Base-by-base conservation (phyloP, 2,888 invertebrate species). In the Trissoscelio sp. region DNA sequence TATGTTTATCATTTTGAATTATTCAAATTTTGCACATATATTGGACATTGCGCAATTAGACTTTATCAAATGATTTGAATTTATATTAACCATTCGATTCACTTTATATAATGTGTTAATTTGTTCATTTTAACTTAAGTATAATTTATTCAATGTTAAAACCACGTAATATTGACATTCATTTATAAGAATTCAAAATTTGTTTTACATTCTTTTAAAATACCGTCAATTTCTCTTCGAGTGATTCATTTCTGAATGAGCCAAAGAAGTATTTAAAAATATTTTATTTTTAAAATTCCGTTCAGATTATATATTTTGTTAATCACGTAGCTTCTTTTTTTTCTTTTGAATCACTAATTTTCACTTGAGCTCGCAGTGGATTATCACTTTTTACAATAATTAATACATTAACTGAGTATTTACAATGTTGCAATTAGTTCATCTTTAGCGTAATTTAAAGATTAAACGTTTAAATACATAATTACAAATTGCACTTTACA, bases 1-100 rank as follows among this genome's bases (percentile, higher is more conserved):
- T 91, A 91, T 91, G 84, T 85, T 87, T 24, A 88, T 87, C 84
- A 89, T 86, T 82, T 88, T 83, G 84, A 86, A 88, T 87, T 89
- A 89, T 88, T 84, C 82, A 88, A 85, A 87, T 87, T 89, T 88
- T 88, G 51, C 48, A 51, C 51, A 20, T 37, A 20, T 31, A 66
- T 66, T 66, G 64, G 64, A 64, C 55, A 55, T 55, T 55, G 31
- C 18, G n/a, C 34, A 55, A 55, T 16, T 22, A 34, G 16, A 24
- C 14, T 22, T 14, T 18, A 58, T 58, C 37, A 42, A 42, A 58
- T 58, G 2, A 58, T 58, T 22, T 9, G 5, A 58, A 14, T 16
- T 58, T 58, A 9, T 42, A 39, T 42, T 14, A 12, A 39, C 42
- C 14, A 14, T 42, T 42, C 39, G 12, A 57, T 4, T 12, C 34